phyloP scores from a whole-genome alignment of 1,140 invertebrate species.

The Heliconius melpomene region DNA sequence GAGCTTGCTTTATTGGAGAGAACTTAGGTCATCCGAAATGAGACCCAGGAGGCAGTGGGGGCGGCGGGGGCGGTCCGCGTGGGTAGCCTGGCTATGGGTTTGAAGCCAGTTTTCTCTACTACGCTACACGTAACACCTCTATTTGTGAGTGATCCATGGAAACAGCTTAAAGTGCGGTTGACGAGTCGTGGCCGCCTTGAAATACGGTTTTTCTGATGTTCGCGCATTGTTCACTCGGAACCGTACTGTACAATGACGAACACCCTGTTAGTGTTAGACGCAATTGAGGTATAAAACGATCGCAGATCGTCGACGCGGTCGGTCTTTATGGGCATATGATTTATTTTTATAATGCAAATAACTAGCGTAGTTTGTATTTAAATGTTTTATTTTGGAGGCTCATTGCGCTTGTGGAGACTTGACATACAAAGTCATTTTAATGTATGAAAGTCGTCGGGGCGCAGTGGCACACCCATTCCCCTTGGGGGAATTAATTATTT shows the following conservation, averaged over 20 bases:
- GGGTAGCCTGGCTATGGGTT: conserved; percentile 51
- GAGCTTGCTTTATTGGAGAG: neutral
- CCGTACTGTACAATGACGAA: too few relatives aligned
- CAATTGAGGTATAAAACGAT: conserved; percentile 28
- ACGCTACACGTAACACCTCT: conserved; percentile 68
- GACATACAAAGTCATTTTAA: neutral
- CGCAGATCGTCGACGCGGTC: conserved; percentile 19
- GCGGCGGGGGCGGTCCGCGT: conserved; percentile 52
- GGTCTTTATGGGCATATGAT: conserved; percentile 44
- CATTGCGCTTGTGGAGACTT: neutral
- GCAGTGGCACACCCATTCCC: too few relatives aligned
- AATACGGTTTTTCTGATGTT: too few relatives aligned
- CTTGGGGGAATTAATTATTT: too few relatives aligned
- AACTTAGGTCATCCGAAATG: neutral
- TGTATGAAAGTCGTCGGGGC: too few relatives aligned
- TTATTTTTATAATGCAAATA: conserved; percentile 44
- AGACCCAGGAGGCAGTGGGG: neutral
- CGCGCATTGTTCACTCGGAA: too few relatives aligned
- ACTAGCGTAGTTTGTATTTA: conserved; percentile 4
- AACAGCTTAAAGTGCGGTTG: conserved; percentile 51
- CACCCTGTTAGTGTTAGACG: neutral
- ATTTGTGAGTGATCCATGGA: conserved; percentile 59
- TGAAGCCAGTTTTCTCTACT: conserved; percentile 68
- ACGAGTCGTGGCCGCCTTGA: too few relatives aligned
- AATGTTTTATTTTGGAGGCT: conserved; percentile 17